Evolutionary conservation across 2,797 vertebrate genomes (phyloP).

Genomic region (Luscinia megarhynchos): DNA sequence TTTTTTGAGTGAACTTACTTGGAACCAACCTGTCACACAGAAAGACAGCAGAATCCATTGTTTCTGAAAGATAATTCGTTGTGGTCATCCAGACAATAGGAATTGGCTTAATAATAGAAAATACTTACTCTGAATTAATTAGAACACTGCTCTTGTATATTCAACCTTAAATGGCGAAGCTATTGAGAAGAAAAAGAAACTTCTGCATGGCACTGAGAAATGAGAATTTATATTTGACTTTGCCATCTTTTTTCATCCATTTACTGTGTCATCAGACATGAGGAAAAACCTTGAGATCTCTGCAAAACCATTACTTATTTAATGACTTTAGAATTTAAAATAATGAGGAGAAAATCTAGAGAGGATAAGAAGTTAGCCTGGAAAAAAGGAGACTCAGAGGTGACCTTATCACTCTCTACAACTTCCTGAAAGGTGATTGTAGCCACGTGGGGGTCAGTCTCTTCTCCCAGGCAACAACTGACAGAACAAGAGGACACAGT

Average conservation of each 20-base stretch:
- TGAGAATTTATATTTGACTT: neutral
- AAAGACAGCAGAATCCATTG: neutral
- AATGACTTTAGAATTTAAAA: neutral
- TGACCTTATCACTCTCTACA: neutral
- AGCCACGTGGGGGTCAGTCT: rapidly evolving
- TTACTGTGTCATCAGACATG: neutral
- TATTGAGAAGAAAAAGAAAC: neutral
- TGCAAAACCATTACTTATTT: neutral
- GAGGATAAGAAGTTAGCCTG: neutral
- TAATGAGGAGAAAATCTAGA: neutral
- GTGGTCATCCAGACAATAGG: neutral
- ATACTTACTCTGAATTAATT: neutral
- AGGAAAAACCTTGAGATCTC: neutral
- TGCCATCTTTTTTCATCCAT: neutral
- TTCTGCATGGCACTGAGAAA: neutral
- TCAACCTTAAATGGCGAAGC: neutral
- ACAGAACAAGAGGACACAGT: rapidly evolving
- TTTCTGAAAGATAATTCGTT: neutral
- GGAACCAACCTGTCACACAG: neutral
- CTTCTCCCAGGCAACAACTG: neutral
- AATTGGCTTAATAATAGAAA: neutral
- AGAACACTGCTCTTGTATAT: neutral
- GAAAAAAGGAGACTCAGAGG: neutral
- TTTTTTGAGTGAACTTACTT: neutral
- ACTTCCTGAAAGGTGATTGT: rapidly evolving